These are phyloP conservation scores for Morone chrysops DNA, from an alignment of 2,113 vertebrate species.

Conservation along the genomic window DNA sequence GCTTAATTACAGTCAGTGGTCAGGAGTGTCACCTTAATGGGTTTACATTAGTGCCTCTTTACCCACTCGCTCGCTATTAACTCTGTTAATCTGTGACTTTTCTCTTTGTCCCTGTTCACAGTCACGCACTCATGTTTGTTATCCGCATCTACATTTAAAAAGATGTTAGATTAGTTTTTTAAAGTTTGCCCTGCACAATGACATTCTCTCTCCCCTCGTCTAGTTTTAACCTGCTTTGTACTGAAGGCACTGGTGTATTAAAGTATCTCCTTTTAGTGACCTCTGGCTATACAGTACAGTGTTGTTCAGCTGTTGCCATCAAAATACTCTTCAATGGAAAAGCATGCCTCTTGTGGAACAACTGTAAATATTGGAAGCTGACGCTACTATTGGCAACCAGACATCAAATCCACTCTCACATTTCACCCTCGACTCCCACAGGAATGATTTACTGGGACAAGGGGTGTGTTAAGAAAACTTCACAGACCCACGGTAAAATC, in stretches of 20 bases:
- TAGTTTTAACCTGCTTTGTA: constrained; percentile 5
- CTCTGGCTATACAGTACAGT: neutral
- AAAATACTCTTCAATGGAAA: neutral
- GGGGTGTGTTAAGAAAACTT: neutral
- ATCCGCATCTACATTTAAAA: neutral
- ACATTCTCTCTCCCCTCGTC: constrained; percentile 2
- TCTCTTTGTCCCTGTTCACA: neutral
- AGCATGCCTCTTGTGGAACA: neutral
- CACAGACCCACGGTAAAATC: neutral
- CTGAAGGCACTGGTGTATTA: neutral
- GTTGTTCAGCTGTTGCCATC: neutral
- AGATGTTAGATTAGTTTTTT: neutral
- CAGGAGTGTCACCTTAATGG: constrained; percentile 16
- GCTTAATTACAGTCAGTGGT: constrained; percentile 4
- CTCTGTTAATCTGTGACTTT: constrained; percentile 41
- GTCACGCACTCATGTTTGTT: neutral
- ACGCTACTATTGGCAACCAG: neutral
- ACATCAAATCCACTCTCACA: constrained; percentile 13
- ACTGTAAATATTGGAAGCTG: constrained; percentile 7
- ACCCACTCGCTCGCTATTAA: constrained; percentile 13
- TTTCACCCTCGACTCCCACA: constrained; percentile 12
- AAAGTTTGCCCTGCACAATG: neutral
- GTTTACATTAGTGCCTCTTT: constrained; percentile 38
- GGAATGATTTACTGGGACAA: constrained; percentile 4
- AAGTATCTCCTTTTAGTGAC: constrained; percentile 20